Conservation (phyloP, 2,888 invertebrate species). For the Plebejus melissa region DNA sequence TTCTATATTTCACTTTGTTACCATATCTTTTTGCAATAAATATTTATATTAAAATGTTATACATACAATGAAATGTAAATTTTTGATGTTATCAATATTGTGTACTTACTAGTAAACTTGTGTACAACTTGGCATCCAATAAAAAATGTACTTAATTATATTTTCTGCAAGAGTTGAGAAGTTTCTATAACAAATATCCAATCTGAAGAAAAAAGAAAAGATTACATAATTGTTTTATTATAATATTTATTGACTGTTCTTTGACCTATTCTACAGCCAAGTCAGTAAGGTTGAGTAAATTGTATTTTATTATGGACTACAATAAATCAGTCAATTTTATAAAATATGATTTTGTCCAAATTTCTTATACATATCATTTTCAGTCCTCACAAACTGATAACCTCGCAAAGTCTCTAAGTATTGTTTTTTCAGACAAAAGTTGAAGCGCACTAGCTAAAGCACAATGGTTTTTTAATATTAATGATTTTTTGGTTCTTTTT, state of each 20-base stretch:
- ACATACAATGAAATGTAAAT: background rate
- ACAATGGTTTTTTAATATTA: background rate
- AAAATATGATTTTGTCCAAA: background rate
- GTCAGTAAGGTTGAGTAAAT: too few relatives aligned
- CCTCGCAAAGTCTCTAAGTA: background rate
- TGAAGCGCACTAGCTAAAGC: background rate
- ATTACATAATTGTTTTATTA: too few relatives aligned
- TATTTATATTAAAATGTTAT: background rate
- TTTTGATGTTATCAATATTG: background rate
- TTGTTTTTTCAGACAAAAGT: background rate
- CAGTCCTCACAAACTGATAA: background rate
- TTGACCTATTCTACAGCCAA: background rate
- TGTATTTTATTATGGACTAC: too few relatives aligned
- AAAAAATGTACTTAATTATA: too few relatives aligned
- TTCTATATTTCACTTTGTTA: conserved; percentile 7
- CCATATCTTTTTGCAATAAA: background rate
- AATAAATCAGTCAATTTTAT: too few relatives aligned
- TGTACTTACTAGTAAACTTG: background rate
- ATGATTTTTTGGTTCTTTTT: too few relatives aligned
- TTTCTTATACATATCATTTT: background rate
- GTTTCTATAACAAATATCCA: too few relatives aligned
- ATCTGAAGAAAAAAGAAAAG: too few relatives aligned
- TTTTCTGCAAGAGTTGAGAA: too few relatives aligned
- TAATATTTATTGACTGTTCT: too few relatives aligned
- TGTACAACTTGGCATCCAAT: background rate